Percentiles rank a stretch among this genome's conserved stretches.
Evolutionary conservation across 1,140 invertebrate genomes (phyloP).

Genomic region (Trichonephila clavipes): DNA sequence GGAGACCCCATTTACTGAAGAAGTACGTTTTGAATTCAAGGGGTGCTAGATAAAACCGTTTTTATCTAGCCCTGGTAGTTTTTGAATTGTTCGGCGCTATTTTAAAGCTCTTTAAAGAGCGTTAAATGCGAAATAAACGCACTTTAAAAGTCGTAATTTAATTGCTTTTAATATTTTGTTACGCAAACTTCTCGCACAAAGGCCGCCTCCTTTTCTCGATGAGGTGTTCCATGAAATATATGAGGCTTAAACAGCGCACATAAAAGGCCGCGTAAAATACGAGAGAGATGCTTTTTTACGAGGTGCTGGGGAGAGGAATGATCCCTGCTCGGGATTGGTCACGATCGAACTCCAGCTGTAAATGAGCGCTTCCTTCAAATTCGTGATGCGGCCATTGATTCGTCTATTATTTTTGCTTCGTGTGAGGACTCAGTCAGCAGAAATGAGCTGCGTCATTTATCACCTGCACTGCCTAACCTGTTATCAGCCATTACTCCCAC

Average conservation of each 20-base stretch:
- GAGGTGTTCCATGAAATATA: background rate
- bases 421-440: conserved; percentile 65
- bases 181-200: background rate
- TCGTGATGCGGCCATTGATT: conserved; percentile 69
- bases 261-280: background rate
- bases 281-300: background rate
- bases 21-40: too few relatives aligned
- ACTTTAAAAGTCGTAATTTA: background rate
- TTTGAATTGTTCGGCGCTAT: too few relatives aligned
- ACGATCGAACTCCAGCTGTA: conserved; percentile 55
- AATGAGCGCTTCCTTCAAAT: conserved; percentile 58
- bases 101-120: too few relatives aligned
- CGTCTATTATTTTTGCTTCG: conserved; percentile 11
- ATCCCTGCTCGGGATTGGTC: conserved; percentile 38
- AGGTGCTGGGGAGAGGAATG: background rate
- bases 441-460: conserved; percentile 55
- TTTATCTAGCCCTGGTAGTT: too few relatives aligned
- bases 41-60: too few relatives aligned
- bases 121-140: too few relatives aligned
- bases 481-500: conserved; percentile 69
- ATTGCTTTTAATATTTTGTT: background rate
- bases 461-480: conserved; percentile 48
- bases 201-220: background rate
- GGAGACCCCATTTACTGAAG: too few relatives aligned
- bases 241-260: background rate